Percentiles rank a stretch among this genome's conserved stretches.
Conservation (phyloP, 2,888 invertebrate genomes). For the Tinea trinotella region DNA sequence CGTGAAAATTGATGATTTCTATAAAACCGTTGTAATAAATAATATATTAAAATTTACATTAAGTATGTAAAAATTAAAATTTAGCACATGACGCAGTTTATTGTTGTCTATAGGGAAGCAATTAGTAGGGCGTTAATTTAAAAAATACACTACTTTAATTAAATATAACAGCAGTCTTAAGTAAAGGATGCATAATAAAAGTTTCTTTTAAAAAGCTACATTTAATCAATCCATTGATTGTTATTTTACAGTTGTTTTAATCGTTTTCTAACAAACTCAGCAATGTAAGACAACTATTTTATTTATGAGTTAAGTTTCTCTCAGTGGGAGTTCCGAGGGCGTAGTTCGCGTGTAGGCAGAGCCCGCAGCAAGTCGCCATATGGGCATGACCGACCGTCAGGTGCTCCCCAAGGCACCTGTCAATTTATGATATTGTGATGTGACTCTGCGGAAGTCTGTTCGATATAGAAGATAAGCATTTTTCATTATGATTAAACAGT, state of each 20-base stretch:
- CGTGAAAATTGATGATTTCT: too few relatives aligned
- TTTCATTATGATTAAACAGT: too few relatives aligned
- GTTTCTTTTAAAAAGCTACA: not conserved
- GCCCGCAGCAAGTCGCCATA: constrained; percentile 41
- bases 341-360: constrained; percentile 41
- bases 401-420: constrained; percentile 56
- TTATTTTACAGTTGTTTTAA: not conserved
- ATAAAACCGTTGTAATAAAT: too few relatives aligned
- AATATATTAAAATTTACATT: too few relatives aligned
- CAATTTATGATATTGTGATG: constrained; percentile 35
- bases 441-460: constrained; percentile 12
- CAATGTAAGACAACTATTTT: not conserved
- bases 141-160: constrained; percentile 3
- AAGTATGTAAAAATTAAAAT: not conserved
- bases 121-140: not conserved
- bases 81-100: not conserved
- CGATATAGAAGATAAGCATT: too few relatives aligned
- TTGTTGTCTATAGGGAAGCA: not conserved
- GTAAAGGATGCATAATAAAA: not conserved
- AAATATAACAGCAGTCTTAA: not conserved
- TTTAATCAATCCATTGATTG: not conserved
- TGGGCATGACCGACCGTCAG: constrained; percentile 62
- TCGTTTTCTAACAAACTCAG: not conserved
- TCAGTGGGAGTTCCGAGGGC: constrained; percentile 21
- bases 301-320: not conserved